Evolutionary conservation across 2,888 invertebrate genomes (phyloP), one percentile per base, ranked within the genome.

Genomic region (Ectemnius lituratus): DNA sequence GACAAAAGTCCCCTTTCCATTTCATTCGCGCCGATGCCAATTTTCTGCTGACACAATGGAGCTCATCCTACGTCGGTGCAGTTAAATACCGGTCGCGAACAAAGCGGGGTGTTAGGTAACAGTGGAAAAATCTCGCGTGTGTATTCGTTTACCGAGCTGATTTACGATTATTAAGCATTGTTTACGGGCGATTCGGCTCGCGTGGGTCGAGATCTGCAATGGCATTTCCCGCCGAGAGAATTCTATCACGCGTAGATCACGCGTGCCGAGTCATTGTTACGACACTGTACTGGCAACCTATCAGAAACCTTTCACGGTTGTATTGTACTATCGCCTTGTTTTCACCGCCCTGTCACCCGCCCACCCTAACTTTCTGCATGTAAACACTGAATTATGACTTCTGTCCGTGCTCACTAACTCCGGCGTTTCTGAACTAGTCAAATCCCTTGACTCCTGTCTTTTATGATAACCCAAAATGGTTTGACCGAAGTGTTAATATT

Each of bases 131-230:
- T 62, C 37, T 6, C 6, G 37, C 37, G 67, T 58, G 67, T 67
- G 56, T 28, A 49, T 64, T 37, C 49, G 56, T 52, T 52, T 58
- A 76, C 64, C 75, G 45, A 56, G 6, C 65, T 75, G 73, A 83
- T 82, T 79, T 81, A 76, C 73, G 75, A 73, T 80, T 78, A 78
- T 78, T 72, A 63, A 28, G 74, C 65, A 82, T 84, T 84, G 76
- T 80, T 83, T 79, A 79, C 78, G 77, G 11, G 73, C 77, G 76
- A 74, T 70, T 73, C 74, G 66, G 63, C 67, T 27, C 11, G 69
- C 66, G 73, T 80, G 62, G 76, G 74, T 66, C 64, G 66, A 70
- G 47, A 64, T 73, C 65, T 65, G 57, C 67, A 74, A 76, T 67
- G 70, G 64, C 67, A 75, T 77, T 80, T 64, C 28, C 64, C 62